These are phyloP conservation scores for Neocrepidodera transversa DNA, from an alignment of 2,888 invertebrate genomes.

Conservation along the genomic window DNA sequence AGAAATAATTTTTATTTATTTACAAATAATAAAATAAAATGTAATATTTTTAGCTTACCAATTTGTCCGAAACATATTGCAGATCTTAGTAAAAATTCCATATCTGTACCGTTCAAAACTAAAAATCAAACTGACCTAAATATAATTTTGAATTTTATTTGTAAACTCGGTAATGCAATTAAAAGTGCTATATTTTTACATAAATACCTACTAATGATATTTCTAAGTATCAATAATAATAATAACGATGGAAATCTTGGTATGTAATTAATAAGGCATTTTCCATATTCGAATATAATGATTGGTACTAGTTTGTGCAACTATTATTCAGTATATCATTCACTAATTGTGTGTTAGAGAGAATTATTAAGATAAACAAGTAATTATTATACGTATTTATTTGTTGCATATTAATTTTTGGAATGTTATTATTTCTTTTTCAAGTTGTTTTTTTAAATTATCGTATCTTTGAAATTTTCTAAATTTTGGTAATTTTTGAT, in stretches of 20 bases:
- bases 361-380: no score
- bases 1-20: background rate
- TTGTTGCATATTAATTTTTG: no score
- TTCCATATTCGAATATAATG: constrained; percentile 5
- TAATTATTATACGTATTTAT: no score
- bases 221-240: background rate
- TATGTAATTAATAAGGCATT: background rate
- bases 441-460: no score
- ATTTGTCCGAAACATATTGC: constrained; percentile 3
- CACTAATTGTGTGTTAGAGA: no score
- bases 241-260: background rate
- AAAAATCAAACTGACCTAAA: background rate
- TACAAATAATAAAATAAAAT: background rate
- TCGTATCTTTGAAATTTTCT: no score
- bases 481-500: no score
- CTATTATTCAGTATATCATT: no score
- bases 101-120: background rate
- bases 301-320: no score
- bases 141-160: background rate
- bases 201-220: no score
- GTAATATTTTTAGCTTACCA: background rate
- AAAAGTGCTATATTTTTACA: constrained; percentile 1
- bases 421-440: no score
- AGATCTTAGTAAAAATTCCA: constrained; percentile 1
- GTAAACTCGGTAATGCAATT: background rate